phyloP scores from a whole-genome alignment of 2,113 vertebrate genomes.

The Geococcyx californianus region DNA sequence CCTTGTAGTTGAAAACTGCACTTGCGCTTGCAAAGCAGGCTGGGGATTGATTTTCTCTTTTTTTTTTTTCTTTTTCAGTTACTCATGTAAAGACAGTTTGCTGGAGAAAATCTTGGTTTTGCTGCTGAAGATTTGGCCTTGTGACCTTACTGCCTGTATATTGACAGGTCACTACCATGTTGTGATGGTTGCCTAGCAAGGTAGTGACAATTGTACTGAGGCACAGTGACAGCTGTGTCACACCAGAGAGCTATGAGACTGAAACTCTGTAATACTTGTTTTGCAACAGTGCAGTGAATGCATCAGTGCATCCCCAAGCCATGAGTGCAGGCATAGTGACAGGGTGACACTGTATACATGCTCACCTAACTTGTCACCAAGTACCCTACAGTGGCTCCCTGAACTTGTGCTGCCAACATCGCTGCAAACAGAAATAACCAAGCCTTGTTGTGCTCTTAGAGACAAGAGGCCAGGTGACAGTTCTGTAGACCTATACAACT shows the following conservation, averaged over 20 bases:
- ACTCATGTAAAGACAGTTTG: not conserved
- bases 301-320: not conserved
- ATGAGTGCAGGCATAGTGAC: not conserved
- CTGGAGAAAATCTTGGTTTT: not conserved
- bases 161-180: not conserved
- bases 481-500: not conserved
- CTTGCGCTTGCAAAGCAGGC: not conserved
- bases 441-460: not conserved
- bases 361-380: not conserved
- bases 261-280: not conserved
- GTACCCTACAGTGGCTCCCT: not conserved
- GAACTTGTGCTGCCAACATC: not conserved
- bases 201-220: not conserved
- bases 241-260: not conserved
- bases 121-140: not conserved
- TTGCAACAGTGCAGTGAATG: not conserved
- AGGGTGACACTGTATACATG: not conserved
- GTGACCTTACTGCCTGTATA: not conserved
- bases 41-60: not conserved
- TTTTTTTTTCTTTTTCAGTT: not conserved
- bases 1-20: not conserved
- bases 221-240: slow-evolving; percentile 5
- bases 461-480: not conserved
- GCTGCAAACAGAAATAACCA: fast-evolving
- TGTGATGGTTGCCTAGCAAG: slow-evolving; percentile 12